Evolutionary conservation across 2,113 vertebrate species (phyloP).

Genomic region (Calidris pugnax): DNA sequence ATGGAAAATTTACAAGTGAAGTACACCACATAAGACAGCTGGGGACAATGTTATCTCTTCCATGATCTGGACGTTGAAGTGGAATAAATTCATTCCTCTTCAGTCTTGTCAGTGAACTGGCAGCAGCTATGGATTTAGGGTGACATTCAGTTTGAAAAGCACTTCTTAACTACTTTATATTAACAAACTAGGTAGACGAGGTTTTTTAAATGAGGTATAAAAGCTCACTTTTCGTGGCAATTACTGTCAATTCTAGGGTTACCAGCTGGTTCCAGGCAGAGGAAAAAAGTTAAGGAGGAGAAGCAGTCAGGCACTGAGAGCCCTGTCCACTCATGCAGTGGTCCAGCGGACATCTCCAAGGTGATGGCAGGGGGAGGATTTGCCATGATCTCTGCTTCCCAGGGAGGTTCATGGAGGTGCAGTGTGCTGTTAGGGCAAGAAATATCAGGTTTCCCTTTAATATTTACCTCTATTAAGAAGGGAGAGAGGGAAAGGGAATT

Average conservation of each 20-base stretch:
- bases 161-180: neutral
- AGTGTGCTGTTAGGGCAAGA: neutral
- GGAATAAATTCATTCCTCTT: neutral
- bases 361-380: neutral
- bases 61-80: neutral
- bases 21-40: neutral
- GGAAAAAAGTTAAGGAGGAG: neutral
- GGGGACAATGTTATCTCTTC: neutral
- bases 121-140: neutral
- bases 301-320: neutral
- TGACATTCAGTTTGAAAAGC: neutral
- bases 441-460: neutral
- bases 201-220: neutral
- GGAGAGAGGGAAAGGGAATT: neutral
- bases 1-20: neutral
- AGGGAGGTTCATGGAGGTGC: fast-evolving
- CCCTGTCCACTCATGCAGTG: too few relatives aligned
- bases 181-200: fast-evolving
- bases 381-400: neutral
- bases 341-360: neutral
- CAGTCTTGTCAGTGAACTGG: neutral
- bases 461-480: neutral
- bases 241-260: neutral
- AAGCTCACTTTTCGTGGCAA: neutral
- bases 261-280: neutral